These are phyloP conservation scores for Cynopterus sphinx DNA, from an alignment of 2,797 vertebrate genomes.

Conservation along the genomic window DNA sequence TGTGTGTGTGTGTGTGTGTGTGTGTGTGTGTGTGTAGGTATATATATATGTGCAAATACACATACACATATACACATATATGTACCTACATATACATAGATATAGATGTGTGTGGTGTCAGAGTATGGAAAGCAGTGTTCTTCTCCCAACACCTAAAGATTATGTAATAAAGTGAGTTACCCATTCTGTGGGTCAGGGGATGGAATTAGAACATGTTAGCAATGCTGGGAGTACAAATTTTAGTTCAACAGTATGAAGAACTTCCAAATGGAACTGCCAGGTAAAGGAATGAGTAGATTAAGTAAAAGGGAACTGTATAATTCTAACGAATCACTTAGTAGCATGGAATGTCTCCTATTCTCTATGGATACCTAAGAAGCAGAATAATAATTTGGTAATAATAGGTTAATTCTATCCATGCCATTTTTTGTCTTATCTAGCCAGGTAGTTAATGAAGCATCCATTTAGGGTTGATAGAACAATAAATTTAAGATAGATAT, in stretches of 20 bases:
- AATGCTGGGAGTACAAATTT: not conserved
- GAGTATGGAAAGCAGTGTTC: not conserved
- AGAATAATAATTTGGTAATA: not conserved
- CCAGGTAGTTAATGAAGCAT: not conserved
- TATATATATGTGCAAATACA: too few relatives aligned
- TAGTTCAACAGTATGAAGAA: not conserved
- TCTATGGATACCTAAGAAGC: not conserved
- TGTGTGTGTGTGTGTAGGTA: too few relatives aligned
- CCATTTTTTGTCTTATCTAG: not conserved
- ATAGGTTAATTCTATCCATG: not conserved
- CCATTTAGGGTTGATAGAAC: not conserved
- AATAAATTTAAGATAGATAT: not conserved
- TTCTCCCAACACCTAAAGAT: not conserved
- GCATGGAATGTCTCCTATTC: not conserved
- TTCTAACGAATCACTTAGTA: not conserved
- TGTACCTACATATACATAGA: not conserved
- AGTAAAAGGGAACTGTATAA: fast-evolving
- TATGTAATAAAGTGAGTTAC: not conserved
- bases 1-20: too few relatives aligned
- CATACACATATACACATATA: too few relatives aligned
- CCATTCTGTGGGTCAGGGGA: not conserved
- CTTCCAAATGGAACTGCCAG: not conserved
- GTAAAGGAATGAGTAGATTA: not conserved
- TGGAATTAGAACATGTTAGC: not conserved
- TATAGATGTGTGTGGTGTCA: not conserved